Conservation (phyloP, 92 coral and sea anemone species). For the Porites divaricata region DNA sequence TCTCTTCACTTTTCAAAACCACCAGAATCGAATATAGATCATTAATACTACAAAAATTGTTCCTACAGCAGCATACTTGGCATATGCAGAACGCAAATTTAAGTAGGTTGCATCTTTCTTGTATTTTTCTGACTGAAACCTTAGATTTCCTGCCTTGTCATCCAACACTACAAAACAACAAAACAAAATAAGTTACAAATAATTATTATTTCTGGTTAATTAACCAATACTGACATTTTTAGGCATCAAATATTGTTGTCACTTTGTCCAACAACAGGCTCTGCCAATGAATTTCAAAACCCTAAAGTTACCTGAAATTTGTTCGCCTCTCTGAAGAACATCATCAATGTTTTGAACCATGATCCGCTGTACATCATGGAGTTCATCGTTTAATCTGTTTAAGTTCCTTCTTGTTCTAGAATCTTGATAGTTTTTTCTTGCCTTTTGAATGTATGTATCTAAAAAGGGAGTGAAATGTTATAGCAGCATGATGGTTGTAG, state of each 20-base stretch:
- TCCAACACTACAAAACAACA: conserved; percentile 78
- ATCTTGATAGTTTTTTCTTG: conserved; percentile 96
- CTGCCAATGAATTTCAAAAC: neutral
- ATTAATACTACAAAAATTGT: conserved; percentile 84
- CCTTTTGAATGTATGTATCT: conserved; percentile 97
- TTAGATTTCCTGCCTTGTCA: conserved; percentile 98
- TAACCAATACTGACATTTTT: too few relatives aligned
- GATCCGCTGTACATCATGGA: conserved; percentile 97
- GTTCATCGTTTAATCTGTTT: conserved; percentile 96
- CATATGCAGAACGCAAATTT: conserved; percentile 94
- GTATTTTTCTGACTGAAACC: conserved; percentile 96
- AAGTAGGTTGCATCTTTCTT: conserved; percentile 98
- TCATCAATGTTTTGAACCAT: conserved; percentile 99
- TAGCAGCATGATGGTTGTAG: neutral
- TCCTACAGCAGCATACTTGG: conserved; percentile 97
- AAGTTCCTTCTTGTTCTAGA: conserved; percentile 94
- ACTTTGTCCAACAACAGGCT: too few relatives aligned
- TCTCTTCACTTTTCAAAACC: conserved; percentile 63
- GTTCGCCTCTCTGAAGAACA: conserved; percentile 97
- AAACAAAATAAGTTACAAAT: too few relatives aligned
- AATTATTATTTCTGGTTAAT: neutral
- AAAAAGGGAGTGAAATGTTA: neutral
- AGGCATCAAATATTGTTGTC: too few relatives aligned
- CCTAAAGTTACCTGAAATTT: conserved; percentile 81
- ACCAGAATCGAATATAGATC: conserved; percentile 96